A percentile compares a stretch with the other conserved stretches of the same genome.
These are phyloP conservation scores for Uromys caudimaculatus DNA, from an alignment of 2,797 vertebrate genomes.

Conservation along the genomic window DNA sequence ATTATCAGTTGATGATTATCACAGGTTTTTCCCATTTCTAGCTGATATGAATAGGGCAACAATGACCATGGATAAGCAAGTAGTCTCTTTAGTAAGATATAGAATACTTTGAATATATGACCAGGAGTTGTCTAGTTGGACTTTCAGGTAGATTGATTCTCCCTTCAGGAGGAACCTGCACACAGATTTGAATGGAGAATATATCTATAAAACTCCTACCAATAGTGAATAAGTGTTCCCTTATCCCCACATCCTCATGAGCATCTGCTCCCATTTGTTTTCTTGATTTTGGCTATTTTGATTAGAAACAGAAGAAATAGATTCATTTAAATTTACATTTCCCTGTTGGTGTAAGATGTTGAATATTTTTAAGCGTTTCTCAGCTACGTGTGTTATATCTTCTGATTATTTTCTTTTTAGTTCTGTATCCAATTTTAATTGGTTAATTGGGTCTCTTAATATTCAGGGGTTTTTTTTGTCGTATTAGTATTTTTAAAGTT, in stretches of 20 bases:
- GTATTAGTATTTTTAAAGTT: neutral
- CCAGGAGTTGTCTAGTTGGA: neutral
- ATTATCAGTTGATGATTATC: neutral
- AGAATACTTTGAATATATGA: neutral
- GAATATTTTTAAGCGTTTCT: neutral
- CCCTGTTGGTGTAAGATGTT: neutral
- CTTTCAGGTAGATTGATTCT: neutral
- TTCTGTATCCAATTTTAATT: neutral
- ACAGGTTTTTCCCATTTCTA: neutral
- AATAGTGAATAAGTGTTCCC: neutral
- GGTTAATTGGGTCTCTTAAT: neutral
- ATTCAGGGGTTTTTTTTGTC: neutral
- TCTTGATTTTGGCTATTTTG: neutral
- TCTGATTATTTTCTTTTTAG: neutral
- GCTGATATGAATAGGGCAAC: neutral
- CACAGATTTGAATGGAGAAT: neutral
- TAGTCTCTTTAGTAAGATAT: neutral
- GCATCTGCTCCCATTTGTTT: neutral
- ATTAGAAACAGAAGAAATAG: neutral
- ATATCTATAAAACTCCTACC: neutral
- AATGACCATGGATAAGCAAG: neutral
- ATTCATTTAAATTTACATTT: neutral
- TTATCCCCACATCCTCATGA: too few relatives aligned
- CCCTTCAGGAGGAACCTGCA: neutral
- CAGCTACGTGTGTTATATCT: neutral